Evolutionary conservation across 2,888 invertebrate genomes (phyloP), one percentile per base, ranked within the genome.

Genomic region (Cosmia trapezina): DNA sequence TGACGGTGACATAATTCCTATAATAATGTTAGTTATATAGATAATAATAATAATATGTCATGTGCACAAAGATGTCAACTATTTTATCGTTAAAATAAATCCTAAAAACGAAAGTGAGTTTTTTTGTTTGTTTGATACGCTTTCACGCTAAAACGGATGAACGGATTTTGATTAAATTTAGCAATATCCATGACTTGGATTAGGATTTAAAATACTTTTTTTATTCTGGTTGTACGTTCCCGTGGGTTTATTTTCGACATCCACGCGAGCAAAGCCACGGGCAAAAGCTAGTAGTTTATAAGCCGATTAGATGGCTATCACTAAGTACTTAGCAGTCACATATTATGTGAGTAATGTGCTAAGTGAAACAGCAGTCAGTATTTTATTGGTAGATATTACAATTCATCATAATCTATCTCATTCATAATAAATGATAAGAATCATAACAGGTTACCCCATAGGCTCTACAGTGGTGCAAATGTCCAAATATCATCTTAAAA

Each of bases 21-120:
- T 75, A 61, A 59, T 64, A 75, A 73, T 65, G 51, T 74, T 76
- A 56, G 28, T 2, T 28, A 28, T 28, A 28, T 28, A 28, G 47
- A 64, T 71, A 68, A 70, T 70, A 71, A 70, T 70, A 71, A 61
- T 78, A 78, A 78, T 78, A 56, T 76, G 51, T 56, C 69, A 64
- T 65, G 7, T 64, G 22, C 53, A 37, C 54, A 51, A 59, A 74
- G n/a, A 49, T 64, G 53, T 70, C 65, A 54, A 76, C 49, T 45
- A 57, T 28, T 43, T 71, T 61, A 77, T 66, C 51, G 28, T n/a
- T 68, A 5, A 65, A 54, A 54, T 67, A 80, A 80, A 73, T 66
- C 60, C 43, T 54, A 28, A 28, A 28, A 28, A 3, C 28, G 28
- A 28, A 28, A 28, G 28, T 28, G 28, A 28, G 3, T 28, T 28